Base-by-base conservation (phyloP, 2,888 invertebrate genomes). In the Leucophora obtusa region DNA sequence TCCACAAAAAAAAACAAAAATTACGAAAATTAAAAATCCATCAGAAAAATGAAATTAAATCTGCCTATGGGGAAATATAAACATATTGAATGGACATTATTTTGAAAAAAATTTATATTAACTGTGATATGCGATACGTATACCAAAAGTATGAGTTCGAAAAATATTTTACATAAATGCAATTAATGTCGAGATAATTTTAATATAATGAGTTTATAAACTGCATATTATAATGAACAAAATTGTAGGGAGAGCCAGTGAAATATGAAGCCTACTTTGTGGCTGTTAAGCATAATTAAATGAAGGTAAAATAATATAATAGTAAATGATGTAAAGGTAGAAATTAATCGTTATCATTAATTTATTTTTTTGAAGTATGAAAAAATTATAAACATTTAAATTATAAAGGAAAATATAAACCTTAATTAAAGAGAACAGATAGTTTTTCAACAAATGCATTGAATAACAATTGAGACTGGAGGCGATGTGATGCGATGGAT, bases 191-290 rank as follows among this genome's bases (percentile, higher is more conserved):
- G 14, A 73, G 73, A 73, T 79, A 70, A 79, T 74, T 74, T 79
- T 73, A 73, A 70, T 65, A 74, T 74, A 79, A 79, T 79, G 79
- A 79, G 69, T 74, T 74, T 79, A 74, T 79, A 79, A 79, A 74
- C 65, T 69, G 59, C 63, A 65, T 54, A 70, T 50, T 70, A 54
- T 65, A 79, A 73, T 63, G 62, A 68, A 68, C 66, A 70, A 21
- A 58, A 60, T 38, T 10, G 14, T 38, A 3, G 38, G 14, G 4
- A 11, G 11, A 38, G 14, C 14, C 5, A 17, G 35, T 24, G 17
- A 47, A 33, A 47, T 28, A 53, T 43, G 59, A 47, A 70, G 74
- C 74, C 73, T 79, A 79, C 65, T 70, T 74, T 74, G 28, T 53
- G 79, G 74, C 72, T 62, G 11, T 78, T 62, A 68, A 68, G 51